These are phyloP conservation scores for Muscina levida DNA, from an alignment of 2,888 invertebrate species.

Conservation along the genomic window DNA sequence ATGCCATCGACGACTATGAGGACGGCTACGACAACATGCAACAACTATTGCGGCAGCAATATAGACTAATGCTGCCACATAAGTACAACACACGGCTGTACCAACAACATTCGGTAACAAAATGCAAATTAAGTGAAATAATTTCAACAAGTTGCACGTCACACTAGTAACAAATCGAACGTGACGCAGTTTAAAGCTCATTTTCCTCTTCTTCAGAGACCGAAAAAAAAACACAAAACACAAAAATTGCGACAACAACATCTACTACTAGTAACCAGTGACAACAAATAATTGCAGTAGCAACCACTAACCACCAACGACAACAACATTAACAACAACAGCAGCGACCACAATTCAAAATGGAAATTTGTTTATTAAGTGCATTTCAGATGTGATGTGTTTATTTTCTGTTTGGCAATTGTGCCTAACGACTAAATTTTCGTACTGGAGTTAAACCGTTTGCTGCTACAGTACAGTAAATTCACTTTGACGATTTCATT, in stretches of 20 bases:
- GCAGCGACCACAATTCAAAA: slow-evolving; percentile 1
- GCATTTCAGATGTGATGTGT: slow-evolving; percentile 5
- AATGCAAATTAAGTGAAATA: slow-evolving; percentile 64
- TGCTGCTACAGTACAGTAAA: too few relatives aligned
- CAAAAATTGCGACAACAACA: not conserved
- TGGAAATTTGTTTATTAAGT: slow-evolving; percentile 25
- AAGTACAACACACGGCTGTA: not conserved
- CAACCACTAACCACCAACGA: not conserved
- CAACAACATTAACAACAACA: not conserved
- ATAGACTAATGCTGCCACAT: not conserved
- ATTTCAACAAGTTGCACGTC: slow-evolving; percentile 66
- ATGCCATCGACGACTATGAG: not conserved
- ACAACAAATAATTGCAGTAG: not conserved
- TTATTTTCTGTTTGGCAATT: slow-evolving; percentile 13
- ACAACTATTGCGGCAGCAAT: slow-evolving; percentile 1
- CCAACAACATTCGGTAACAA: slow-evolving; percentile 24
- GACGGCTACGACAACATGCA: not conserved
- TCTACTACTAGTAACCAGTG: not conserved
- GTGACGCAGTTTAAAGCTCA: slow-evolving; percentile 66
- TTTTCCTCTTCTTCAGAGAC: not conserved
- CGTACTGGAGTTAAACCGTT: too few relatives aligned
- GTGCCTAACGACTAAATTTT: slow-evolving; percentile 18
- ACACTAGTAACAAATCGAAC: slow-evolving; percentile 68
- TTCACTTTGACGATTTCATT: too few relatives aligned
- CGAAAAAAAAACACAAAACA: not conserved